Percentiles rank a stretch among this genome's conserved stretches.
These are phyloP conservation scores for Scelioninae gen. 1 DNA, from an alignment of 2,888 invertebrate genomes.

Conservation along the genomic window DNA sequence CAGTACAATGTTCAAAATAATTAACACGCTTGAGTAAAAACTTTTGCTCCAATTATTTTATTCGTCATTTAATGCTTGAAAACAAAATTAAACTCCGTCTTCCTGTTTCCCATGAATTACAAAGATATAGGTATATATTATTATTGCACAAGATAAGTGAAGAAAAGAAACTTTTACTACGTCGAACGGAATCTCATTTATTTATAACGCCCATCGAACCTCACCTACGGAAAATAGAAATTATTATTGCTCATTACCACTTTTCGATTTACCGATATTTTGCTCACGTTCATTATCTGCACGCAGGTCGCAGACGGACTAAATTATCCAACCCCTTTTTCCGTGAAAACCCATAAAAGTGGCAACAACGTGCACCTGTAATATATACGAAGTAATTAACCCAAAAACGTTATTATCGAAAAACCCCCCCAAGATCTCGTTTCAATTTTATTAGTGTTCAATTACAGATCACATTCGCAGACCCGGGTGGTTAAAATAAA, in stretches of 20 bases:
- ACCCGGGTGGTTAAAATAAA: conserved; percentile 2
- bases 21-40: neutral
- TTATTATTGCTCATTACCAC: conserved; percentile 57
- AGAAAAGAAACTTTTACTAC: too few species aligned
- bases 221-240: conserved; percentile 51
- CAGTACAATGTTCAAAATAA: conserved; percentile 1
- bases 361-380: conserved; percentile 33
- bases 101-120: conserved; percentile 25
- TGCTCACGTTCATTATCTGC: conserved; percentile 59
- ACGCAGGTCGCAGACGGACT: conserved; percentile 52
- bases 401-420: conserved; percentile 48
- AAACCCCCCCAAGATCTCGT: conserved; percentile 29
- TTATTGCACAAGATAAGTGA: too few species aligned
- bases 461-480: conserved; percentile 12
- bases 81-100: conserved; percentile 17
- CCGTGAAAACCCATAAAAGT: conserved; percentile 47
- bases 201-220: conserved; percentile 18
- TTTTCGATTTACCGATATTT: conserved; percentile 57
- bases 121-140: too few species aligned
- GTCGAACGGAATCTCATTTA: conserved; percentile 1
- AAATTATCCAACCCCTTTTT: conserved; percentile 59
- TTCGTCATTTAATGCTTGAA: conserved; percentile 2
- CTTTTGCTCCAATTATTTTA: neutral
- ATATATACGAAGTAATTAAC: conserved; percentile 51
- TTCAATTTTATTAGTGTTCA: conserved; percentile 41